Conservation (phyloP, 2,113 vertebrate species). For the Rhagologus leucostigma region DNA sequence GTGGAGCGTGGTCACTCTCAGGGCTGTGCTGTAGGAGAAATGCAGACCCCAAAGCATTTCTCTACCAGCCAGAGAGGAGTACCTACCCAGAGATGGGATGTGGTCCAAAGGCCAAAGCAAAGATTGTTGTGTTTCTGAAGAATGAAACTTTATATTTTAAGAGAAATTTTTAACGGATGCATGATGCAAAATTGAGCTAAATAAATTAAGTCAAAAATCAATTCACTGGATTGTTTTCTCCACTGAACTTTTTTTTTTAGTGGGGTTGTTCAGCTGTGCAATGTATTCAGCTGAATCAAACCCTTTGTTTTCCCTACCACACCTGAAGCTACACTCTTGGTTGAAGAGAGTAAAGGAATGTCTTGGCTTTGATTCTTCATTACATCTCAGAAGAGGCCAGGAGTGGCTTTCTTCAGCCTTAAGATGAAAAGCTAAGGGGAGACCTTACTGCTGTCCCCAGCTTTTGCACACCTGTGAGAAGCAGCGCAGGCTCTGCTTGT, state of each 20-base stretch:
- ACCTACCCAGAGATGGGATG: not conserved
- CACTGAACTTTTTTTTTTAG: not conserved
- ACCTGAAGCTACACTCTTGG: not conserved
- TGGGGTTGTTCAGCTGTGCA: not conserved
- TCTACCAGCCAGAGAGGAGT: not conserved
- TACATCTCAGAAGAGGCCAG: rapidly evolving
- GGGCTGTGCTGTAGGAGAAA: not conserved
- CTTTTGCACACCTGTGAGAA: rapidly evolving
- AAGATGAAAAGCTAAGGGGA: not conserved
- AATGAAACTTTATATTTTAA: not conserved
- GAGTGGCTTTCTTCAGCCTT: not conserved
- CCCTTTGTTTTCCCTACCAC: not conserved
- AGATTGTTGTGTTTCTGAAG: not conserved
- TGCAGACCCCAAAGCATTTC: not conserved
- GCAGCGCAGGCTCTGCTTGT: not conserved
- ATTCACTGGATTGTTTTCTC: not conserved
- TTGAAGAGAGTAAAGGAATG: not conserved
- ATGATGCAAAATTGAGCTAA: not conserved
- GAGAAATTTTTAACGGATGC: not conserved
- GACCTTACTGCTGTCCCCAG: not conserved
- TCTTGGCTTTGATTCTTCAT: not conserved
- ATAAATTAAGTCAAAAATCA: not conserved
- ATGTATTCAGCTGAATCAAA: not conserved
- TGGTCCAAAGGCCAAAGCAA: not conserved
- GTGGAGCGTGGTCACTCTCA: not conserved